Base-by-base conservation (phyloP, 2,113 vertebrate species). In the Ailuropoda melanoleuca region DNA sequence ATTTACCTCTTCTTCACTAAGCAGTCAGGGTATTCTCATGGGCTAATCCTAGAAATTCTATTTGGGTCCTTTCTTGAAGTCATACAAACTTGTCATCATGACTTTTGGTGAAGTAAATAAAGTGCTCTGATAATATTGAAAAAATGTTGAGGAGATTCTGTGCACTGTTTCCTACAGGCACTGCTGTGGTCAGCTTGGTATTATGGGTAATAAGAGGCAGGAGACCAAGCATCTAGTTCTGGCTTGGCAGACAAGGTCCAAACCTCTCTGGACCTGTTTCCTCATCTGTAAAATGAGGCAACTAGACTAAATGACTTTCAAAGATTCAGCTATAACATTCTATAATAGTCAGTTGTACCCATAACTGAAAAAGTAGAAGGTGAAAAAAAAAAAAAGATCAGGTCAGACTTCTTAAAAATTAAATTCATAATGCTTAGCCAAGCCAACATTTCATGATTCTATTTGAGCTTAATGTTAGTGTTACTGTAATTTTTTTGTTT, bases 401-500 rank as follows among this genome's bases (percentile, higher is more conserved):
- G 34, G 21, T 74, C 24, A 88, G 43, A 93, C 21, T 88, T 43
- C 62, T 90, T 64, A 91, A 88, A 93, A 68, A 88, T 58, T 6
- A 90, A 90, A 64, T 91, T 89, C 39, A 39, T 92, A 90, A 70
- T 84, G 60, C 85, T 85, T 34, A 88, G 19, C 46, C 46, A 66
- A 62, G 19, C 37, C 62, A 92, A 60, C 60, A 93, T 84, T 85
- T 64, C 46, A 84, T 78, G 82, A 68, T 78, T 95, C 53, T 85
- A 12, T 93, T 88, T 93, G 55, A 85, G 17, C 55, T 80, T 93
- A 93, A 81, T 85, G 80, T 74, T 80, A 86, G 78, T 24, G 46
- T 95, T 89, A 26, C 55, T 50, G 14, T 55, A 93, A 85, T 90
- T 89, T 62, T 83, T 95, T 88, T 93, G 29, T 37, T 74, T 82